A percentile compares a stretch with the other conserved stretches of the same genome.
phyloP scores from a whole-genome alignment of 92 coral and sea anemone genomes.

The Meandrina meandrites region DNA sequence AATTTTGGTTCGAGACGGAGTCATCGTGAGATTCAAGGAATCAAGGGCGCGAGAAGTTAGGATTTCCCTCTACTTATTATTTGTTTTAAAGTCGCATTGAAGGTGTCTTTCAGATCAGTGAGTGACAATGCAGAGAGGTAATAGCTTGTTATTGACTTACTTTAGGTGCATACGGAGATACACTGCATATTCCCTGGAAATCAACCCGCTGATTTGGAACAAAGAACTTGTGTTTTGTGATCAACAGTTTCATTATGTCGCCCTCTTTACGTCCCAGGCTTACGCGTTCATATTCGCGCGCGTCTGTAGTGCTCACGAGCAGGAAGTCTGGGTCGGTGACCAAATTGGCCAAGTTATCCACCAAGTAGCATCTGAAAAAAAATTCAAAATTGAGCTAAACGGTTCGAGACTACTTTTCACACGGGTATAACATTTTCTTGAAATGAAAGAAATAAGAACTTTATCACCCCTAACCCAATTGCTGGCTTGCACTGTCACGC shows the following conservation, averaged over 20 bases:
- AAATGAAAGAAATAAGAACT: too few species aligned
- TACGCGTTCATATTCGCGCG: constrained; percentile 96
- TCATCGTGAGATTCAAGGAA: too few species aligned
- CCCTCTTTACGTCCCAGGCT: constrained; percentile 98
- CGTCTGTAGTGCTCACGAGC: constrained; percentile 93
- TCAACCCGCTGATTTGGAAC: constrained; percentile 82
- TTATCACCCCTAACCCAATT: too few species aligned
- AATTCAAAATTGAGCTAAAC: background rate
- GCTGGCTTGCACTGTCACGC: too few species aligned
- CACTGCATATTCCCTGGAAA: constrained; percentile 96
- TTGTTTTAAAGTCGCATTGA: too few species aligned
- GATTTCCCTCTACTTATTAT: too few species aligned
- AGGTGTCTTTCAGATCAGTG: too few species aligned
- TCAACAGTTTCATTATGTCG: constrained; percentile 91
- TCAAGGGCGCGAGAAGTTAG: too few species aligned
- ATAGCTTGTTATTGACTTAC: constrained; percentile 39
- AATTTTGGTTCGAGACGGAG: too few species aligned
- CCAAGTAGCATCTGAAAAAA: constrained; percentile 76
- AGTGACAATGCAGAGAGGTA: too few species aligned
- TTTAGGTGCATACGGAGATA: constrained; percentile 97
- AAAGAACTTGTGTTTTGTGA: constrained; percentile 74
- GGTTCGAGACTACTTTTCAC: background rate
- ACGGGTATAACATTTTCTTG: background rate
- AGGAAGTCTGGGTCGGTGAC: constrained; percentile 98
- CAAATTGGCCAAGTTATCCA: constrained; percentile 92